Evolutionary conservation across 2,113 vertebrate genomes (phyloP), one percentile per base, ranked within the genome.

Genomic region (Heterocephalus glaber): DNA sequence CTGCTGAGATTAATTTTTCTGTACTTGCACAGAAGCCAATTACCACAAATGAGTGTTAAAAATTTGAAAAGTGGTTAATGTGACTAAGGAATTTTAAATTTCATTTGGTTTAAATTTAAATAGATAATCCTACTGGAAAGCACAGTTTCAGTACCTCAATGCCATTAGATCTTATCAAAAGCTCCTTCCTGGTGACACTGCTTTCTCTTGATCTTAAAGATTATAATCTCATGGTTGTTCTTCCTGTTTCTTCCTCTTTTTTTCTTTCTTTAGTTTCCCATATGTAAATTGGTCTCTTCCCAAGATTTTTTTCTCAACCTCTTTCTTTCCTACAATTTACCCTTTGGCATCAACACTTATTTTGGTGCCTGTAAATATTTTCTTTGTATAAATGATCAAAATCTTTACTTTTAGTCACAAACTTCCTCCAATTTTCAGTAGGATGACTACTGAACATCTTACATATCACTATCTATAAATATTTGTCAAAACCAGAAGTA

Each of bases 81-180:
- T 24, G 65, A 60, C 1, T 10, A 44, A 80, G 12, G 28, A 72
- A 65, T 68, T 77, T 74, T 74, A 44, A 47, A 58, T 84, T 56
- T 80, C 7, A 74, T 63, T 83, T 92, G 41, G 88, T 49, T 86
- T 95, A 77, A 44, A 80, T 49, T 66, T 91, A n/a, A 77, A 84
- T 49, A 76, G 24, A 35, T 22, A 33, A 61, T 22, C 7, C 3
- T 52, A 28, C 8, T 41, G 28, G 11, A 38, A 8, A 49, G 35
- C 2, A 11, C 20, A 56, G 61, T 41, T 38, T 82, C 22, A 86
- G 47, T 13, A 5, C 4, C 35, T 68, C 11, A 20, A 0, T 16
- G 19, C 38, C 41, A 17, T 56, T 44, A 24, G 35, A 22, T 20
- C 22, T 83, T 66, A 54, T 83, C 41, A 38, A 11, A 16, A 33